These are phyloP conservation scores for Podiceps cristatus DNA, from an alignment of 2,113 vertebrate genomes.

Conservation along the genomic window DNA sequence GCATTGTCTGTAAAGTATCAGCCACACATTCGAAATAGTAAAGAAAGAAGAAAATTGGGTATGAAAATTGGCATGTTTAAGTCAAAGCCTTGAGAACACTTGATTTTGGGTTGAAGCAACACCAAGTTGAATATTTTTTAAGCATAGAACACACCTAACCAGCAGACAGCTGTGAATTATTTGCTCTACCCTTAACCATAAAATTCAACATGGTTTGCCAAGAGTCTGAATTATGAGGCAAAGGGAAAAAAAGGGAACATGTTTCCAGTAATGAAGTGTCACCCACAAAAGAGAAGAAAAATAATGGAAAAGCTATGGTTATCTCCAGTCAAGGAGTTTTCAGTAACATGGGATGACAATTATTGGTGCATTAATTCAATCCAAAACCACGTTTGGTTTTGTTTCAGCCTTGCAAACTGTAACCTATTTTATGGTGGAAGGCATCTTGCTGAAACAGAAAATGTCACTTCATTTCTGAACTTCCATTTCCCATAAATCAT, in stretches of 20 bases:
- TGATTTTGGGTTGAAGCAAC: constrained; percentile 16
- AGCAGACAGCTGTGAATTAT: constrained; percentile 59
- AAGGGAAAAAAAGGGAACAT: constrained; percentile 18
- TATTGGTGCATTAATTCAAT: background rate
- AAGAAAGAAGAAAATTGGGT: constrained; percentile 33
- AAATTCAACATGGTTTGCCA: constrained; percentile 57
- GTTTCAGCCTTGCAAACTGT: background rate
- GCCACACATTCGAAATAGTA: background rate
- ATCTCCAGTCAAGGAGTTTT: constrained; percentile 29
- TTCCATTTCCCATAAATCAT: background rate
- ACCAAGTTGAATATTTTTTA: background rate
- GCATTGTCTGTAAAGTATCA: background rate
- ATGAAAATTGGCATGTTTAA: constrained; percentile 25
- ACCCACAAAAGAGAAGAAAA: constrained; percentile 42
- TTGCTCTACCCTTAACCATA: constrained; percentile 52
- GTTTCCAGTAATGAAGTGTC: constrained; percentile 71
- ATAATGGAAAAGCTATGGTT: constrained; percentile 19
- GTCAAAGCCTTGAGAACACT: background rate
- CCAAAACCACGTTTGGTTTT: constrained; percentile 8
- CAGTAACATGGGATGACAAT: background rate
- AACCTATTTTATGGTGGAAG: background rate
- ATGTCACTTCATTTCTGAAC: background rate
- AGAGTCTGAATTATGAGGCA: constrained; percentile 72
- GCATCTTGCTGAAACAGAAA: background rate
- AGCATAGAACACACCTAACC: constrained; percentile 33